A percentile compares a stretch with the other conserved stretches of the same genome.
These are phyloP conservation scores for Anthopleura sola DNA, from an alignment of 64 coral and sea anemone genomes.

Conservation along the genomic window DNA sequence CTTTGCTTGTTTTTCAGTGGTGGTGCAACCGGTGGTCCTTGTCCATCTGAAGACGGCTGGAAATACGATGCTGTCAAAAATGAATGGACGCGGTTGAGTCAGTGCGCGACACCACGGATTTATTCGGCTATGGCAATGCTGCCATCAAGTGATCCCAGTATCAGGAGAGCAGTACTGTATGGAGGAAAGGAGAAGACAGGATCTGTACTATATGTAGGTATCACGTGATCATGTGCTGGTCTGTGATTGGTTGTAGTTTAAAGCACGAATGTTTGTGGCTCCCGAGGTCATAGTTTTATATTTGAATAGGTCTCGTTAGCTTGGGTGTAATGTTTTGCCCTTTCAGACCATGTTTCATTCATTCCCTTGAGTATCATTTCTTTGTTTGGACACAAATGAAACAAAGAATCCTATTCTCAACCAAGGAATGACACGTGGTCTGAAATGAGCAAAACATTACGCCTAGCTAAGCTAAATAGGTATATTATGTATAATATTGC, in stretches of 20 bases:
- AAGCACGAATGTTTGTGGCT: no score
- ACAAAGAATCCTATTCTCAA: no score
- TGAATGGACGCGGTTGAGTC: conserved; percentile 53
- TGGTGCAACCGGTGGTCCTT: conserved; percentile 78
- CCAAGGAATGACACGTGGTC: no score
- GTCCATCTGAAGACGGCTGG: conserved; percentile 88
- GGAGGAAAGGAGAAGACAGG: conserved; percentile 58
- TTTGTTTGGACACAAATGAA: no score
- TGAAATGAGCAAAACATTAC: no score
- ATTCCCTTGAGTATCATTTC: no score
- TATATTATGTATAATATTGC: no score
- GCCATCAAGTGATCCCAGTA: conserved; percentile 45
- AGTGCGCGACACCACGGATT: conserved; percentile 68
- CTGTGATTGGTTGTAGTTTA: neutral
- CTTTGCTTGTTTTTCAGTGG: conserved; percentile 43
- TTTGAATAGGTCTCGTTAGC: neutral
- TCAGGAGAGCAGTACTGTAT: conserved; percentile 80
- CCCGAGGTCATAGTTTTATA: no score
- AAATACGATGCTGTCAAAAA: conserved; percentile 56
- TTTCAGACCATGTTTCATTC: no score
- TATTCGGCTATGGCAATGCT: conserved; percentile 93
- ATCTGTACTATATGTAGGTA: conserved; percentile 50
- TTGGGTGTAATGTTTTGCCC: no score
- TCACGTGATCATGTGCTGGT: neutral
- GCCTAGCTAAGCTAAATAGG: no score